Conservation (phyloP, 2,888 invertebrate genomes). For the Chromoteleia sp. region DNA sequence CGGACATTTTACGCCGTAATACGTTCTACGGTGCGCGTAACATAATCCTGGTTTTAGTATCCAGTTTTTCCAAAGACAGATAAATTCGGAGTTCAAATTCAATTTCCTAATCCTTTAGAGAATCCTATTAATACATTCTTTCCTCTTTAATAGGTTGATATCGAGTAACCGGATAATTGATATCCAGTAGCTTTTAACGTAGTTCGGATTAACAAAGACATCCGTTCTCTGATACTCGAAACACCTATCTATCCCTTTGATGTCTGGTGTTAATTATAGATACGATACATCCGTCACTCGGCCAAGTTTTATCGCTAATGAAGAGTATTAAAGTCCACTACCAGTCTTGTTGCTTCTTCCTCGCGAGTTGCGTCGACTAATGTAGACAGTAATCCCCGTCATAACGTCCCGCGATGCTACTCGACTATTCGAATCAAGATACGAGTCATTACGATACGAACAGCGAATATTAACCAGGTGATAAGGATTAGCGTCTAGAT, state of each 20-base stretch:
- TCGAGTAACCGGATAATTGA: conserved; percentile 3
- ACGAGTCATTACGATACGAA: conserved; percentile 34
- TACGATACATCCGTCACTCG: conserved; percentile 13
- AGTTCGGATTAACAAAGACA: conserved; percentile 13
- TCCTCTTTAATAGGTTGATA: conserved; percentile 20
- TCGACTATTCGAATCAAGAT: conserved; percentile 25
- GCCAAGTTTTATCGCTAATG: conserved; percentile 11
- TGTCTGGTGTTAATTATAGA: conserved; percentile 28
- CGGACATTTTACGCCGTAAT: no score
- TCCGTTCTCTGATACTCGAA: not conserved
- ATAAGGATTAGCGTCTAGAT: conserved; percentile 58
- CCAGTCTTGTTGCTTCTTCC: conserved; percentile 10
- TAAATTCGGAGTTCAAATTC: no score
- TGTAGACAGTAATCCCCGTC: conserved; percentile 36
- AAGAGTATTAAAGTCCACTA: conserved; percentile 19
- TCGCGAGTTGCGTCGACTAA: not conserved
- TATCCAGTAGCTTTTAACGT: conserved; percentile 5
- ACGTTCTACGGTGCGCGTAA: no score
- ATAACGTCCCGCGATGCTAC: conserved; percentile 15
- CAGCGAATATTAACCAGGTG: conserved; percentile 45
- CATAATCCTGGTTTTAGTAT: no score
- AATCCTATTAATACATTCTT: conserved; percentile 18
- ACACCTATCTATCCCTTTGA: not conserved
- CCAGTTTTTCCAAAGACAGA: conserved; percentile 20
- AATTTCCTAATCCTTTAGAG: conserved; percentile 29